Evolutionary conservation across 2,797 vertebrate species (phyloP), one percentile per base, ranked within the genome.

Genomic region (Myotis vivesi): DNA sequence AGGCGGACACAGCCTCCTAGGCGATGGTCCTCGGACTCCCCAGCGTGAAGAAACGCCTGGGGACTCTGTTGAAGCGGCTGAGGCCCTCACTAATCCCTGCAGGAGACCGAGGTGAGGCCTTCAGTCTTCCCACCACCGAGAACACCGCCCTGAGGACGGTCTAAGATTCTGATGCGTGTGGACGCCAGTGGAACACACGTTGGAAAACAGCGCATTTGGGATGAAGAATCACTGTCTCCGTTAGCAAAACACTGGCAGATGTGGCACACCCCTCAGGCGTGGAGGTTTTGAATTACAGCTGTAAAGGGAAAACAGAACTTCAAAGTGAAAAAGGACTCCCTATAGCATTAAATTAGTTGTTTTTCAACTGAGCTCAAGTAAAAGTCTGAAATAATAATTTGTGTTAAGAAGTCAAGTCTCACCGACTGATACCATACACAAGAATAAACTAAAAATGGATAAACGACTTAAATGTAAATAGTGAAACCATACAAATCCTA

Each of bases 291-390:
- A 80, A 55, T 30, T 19, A 81, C 12, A 82, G 23, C 22, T 66
- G 36, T 82, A 66, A 82, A 79, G 13, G 41, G 33, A 81, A 73
- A 80, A 53, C 2, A 33, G 75, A 94, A 16, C 23, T 69, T 62
- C 59, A 46, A 77, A 69, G 64, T 55, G 17, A 68, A 41, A 87
- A 71, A 59, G 3, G 22, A 77, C 16, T 66, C 49, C 69, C 20
- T 13, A 46, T 96, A 95, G 95, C 95, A 96, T 97, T 96, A 92
- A 97, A 96, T 96, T 97, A 95, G 96, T 92, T 98, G 97, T 97
- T 97, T 97, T 98, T 94, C 95, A 96, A 94, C 95, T 90, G 87
- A 97, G 95, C 73, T 93, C 92, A 97, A 97, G 95, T 55, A 97
- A 97, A 97, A 97, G 36, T 72, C 89, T 69, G 77, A 38, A 83